phyloP scores from a whole-genome alignment of 2,888 invertebrate genomes.

The Parasteatoda lunata region DNA sequence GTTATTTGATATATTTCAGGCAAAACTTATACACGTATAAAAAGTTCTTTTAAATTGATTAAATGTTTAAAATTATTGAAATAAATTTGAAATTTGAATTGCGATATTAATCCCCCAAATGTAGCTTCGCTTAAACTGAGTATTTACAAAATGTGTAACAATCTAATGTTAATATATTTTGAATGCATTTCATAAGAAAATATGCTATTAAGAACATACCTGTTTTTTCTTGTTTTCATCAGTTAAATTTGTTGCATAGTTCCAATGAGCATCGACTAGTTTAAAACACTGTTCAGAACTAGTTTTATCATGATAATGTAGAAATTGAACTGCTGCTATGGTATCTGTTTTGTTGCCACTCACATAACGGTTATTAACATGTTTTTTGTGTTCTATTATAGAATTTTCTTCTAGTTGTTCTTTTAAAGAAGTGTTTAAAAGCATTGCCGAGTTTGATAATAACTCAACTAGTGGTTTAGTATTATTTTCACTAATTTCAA shows the following conservation, averaged over 20 bases:
- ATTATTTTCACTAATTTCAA: too few relatives aligned
- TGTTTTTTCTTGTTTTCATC: constrained; percentile 65
- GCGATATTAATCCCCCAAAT: too few relatives aligned
- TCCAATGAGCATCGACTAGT: constrained; percentile 60
- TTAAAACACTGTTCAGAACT: constrained; percentile 59
- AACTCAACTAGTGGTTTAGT: neutral
- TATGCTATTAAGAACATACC: constrained; percentile 26
- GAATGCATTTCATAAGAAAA: neutral
- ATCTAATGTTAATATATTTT: neutral
- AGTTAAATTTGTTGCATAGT: constrained; percentile 60
- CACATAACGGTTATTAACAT: constrained; percentile 41
- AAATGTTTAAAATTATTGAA: too few relatives aligned
- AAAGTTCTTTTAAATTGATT: too few relatives aligned
- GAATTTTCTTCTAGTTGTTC: neutral
- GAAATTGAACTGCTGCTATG: constrained; percentile 53
- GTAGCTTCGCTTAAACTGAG: too few relatives aligned
- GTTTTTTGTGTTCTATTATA: neutral
- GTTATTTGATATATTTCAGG: too few relatives aligned
- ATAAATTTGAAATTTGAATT: too few relatives aligned
- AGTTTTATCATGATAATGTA: constrained; percentile 56
- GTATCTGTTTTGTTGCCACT: constrained; percentile 58
- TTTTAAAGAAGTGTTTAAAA: neutral
- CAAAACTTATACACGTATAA: too few relatives aligned
- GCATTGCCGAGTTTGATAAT: constrained; percentile 2
- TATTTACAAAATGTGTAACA: too few relatives aligned